Conservation (phyloP, 1,140 invertebrate species). For the Mylabris phalerata region DNA sequence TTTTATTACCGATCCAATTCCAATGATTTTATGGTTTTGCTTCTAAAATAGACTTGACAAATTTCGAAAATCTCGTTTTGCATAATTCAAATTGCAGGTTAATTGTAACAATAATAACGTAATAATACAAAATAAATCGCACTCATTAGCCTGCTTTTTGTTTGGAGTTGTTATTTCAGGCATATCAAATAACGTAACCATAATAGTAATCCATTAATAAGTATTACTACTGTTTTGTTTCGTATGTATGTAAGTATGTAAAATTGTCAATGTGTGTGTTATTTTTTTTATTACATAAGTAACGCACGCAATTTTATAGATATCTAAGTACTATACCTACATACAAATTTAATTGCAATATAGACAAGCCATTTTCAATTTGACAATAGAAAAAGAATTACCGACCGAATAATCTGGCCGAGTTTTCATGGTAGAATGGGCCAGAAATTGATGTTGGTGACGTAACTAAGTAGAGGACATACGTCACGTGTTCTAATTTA, state of each 20-base stretch:
- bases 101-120: not conserved
- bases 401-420: conserved; percentile 22
- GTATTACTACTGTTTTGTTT: not conserved
- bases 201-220: conserved; percentile 22
- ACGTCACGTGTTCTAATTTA: conserved; percentile 12
- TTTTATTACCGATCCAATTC: too few relatives aligned
- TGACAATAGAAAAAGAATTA: conserved; percentile 17
- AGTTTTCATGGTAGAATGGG: conserved; percentile 24
- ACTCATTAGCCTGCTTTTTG: conserved; percentile 21
- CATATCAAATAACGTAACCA: conserved; percentile 21
- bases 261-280: conserved; percentile 14
- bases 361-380: conserved; percentile 12
- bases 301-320: conserved; percentile 12
- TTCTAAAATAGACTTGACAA: too few relatives aligned
- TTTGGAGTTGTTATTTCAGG: conserved; percentile 7
- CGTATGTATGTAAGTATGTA: not conserved
- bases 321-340: not conserved
- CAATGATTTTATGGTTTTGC: too few relatives aligned
- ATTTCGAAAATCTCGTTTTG: too few relatives aligned
- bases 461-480: conserved; percentile 16
- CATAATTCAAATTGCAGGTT: too few relatives aligned
- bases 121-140: conserved; percentile 12
- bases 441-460: conserved; percentile 24
- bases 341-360: conserved; percentile 15
- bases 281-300: conserved; percentile 14